Conservation (phyloP, 2,113 vertebrate species). For the Pholis gunnellus region DNA sequence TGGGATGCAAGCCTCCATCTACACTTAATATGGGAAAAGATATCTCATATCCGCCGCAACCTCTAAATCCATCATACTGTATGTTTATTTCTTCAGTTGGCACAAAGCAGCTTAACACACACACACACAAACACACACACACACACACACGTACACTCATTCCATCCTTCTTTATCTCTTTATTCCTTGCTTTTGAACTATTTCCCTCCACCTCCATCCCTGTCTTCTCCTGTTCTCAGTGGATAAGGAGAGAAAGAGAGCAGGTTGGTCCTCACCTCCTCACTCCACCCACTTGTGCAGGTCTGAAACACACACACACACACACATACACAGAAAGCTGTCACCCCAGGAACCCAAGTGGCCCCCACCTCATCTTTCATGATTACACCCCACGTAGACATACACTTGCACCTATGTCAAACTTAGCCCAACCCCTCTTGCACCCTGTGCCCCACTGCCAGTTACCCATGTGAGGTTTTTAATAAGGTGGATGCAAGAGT, state of each 20-base stretch:
- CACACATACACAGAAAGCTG: constrained; percentile 45
- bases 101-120: constrained; percentile 1
- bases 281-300: constrained; percentile 58
- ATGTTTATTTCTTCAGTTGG: constrained; percentile 38
- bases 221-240: constrained; percentile 16
- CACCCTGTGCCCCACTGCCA: constrained; percentile 68
- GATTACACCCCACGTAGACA: constrained; percentile 66
- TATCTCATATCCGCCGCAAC: constrained; percentile 53
- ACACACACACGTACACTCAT: not conserved
- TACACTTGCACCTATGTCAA: constrained; percentile 69
- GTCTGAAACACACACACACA: constrained; percentile 24
- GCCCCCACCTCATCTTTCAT: constrained; percentile 54
- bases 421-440: constrained; percentile 80
- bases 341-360: constrained; percentile 53
- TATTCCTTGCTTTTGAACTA: constrained; percentile 6
- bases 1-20: constrained; percentile 72
- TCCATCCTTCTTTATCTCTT: constrained; percentile 10
- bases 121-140: constrained; percentile 1
- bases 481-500: constrained; percentile 81
- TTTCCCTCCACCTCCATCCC: constrained; percentile 5
- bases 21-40: constrained; percentile 82
- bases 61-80: constrained; percentile 42
- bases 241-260: constrained; percentile 16
- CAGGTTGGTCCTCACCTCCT: constrained; percentile 26
- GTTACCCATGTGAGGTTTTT: constrained; percentile 78